Percentiles rank a stretch among this genome's conserved stretches.
Conservation (phyloP, 2,113 vertebrate species). For the Cariama cristata region DNA sequence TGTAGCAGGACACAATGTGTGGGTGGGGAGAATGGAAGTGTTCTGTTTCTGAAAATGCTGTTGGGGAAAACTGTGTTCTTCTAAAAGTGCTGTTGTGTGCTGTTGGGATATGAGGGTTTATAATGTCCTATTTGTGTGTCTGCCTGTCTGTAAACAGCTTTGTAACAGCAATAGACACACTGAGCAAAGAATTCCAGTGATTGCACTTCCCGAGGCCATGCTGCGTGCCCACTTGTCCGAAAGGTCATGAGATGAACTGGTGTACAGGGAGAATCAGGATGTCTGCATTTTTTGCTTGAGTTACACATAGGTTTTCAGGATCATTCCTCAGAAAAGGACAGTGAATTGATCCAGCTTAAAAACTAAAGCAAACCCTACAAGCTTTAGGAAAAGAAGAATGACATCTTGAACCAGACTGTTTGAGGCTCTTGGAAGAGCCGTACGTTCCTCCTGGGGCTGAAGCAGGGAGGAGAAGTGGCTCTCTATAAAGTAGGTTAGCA, state of each 20-base stretch:
- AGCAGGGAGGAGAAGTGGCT: neutral
- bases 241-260: neutral
- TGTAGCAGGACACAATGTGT: neutral
- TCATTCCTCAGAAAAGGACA: rapidly evolving
- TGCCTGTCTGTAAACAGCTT: neutral
- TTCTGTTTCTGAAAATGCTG: neutral
- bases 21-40: neutral
- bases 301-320: rapidly evolving
- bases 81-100: neutral
- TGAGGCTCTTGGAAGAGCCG: neutral
- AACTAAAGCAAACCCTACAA: neutral
- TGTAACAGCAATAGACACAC: neutral
- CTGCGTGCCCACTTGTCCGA: neutral
- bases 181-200: neutral
- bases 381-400: neutral
- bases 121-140: neutral
- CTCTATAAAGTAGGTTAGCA: neutral
- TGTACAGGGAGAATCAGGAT: neutral
- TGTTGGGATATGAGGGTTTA: neutral
- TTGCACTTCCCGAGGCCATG: rapidly evolving
- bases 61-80: neutral
- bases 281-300: neutral
- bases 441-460: neutral
- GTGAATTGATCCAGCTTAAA: neutral
- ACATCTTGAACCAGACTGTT: neutral